phyloP scores from a whole-genome alignment of 2,113 vertebrate genomes.

The Oxyruncus cristatus region DNA sequence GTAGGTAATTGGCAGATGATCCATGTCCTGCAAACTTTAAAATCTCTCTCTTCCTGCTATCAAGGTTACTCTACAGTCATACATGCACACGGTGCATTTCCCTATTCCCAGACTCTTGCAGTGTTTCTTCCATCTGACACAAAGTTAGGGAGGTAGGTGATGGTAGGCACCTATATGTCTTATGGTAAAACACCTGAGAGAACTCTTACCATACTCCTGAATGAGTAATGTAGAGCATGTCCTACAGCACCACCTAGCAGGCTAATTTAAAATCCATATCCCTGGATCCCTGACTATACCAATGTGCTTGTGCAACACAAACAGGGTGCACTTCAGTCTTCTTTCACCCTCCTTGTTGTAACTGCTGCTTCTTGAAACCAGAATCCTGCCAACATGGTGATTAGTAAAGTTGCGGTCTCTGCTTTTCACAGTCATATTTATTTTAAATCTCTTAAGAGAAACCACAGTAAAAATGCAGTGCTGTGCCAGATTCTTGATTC shows the following conservation, averaged over 20 bases:
- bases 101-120: background rate
- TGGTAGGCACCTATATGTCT: background rate
- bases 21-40: background rate
- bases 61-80: background rate
- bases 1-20: background rate
- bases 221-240: background rate
- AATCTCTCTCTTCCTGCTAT: background rate
- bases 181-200: background rate
- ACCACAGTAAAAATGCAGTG: background rate
- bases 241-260: constrained; percentile 71
- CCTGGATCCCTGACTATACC: background rate
- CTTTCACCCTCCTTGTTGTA: background rate
- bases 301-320: background rate
- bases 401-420: background rate
- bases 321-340: background rate
- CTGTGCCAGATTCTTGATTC: background rate
- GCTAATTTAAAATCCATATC: constrained; percentile 34
- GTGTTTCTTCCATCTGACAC: background rate
- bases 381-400: background rate
- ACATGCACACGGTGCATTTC: background rate
- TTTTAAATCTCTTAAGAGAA: background rate
- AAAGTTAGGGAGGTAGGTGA: background rate
- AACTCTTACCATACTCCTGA: background rate
- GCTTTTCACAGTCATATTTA: background rate
- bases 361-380: background rate